phyloP scores from a whole-genome alignment of 2,113 vertebrate species.

The Cettia cetti region DNA sequence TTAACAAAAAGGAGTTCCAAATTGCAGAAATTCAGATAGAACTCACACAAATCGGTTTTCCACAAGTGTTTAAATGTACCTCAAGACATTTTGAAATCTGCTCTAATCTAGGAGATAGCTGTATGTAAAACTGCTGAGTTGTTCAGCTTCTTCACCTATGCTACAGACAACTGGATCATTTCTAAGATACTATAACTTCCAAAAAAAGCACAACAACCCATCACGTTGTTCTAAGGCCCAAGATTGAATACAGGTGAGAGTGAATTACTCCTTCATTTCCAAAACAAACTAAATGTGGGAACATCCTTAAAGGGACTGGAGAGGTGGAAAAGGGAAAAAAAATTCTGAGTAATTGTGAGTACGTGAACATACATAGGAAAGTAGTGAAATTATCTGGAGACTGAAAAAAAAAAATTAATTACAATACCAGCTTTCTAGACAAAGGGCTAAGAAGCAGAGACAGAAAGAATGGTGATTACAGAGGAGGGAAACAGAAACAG shows the following conservation, averaged over 20 bases:
- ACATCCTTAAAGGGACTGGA: neutral
- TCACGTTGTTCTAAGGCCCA: neutral
- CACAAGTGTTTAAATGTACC: neutral
- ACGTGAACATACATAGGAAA: neutral
- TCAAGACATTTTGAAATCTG: neutral
- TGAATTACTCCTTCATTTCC: neutral
- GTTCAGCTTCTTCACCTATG: neutral
- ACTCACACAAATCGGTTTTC: neutral
- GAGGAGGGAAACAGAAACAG: neutral
- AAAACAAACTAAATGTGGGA: neutral
- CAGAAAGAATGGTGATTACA: neutral
- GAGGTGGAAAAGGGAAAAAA: fast-evolving
- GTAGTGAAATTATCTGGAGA: neutral
- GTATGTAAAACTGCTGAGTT: neutral
- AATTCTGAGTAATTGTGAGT: neutral
- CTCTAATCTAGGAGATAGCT: neutral
- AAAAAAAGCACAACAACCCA: neutral
- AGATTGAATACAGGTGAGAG: neutral
- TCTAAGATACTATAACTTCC: neutral
- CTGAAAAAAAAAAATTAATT: neutral
- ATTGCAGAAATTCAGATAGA: neutral
- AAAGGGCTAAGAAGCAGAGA: neutral
- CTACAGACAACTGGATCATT: neutral
- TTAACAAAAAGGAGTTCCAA: neutral
- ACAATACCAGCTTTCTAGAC: neutral